Percentiles rank a stretch among this genome's conserved stretches.
Conservation (phyloP, 2,888 invertebrate species). For the Dasysyrphus tricinctus region DNA sequence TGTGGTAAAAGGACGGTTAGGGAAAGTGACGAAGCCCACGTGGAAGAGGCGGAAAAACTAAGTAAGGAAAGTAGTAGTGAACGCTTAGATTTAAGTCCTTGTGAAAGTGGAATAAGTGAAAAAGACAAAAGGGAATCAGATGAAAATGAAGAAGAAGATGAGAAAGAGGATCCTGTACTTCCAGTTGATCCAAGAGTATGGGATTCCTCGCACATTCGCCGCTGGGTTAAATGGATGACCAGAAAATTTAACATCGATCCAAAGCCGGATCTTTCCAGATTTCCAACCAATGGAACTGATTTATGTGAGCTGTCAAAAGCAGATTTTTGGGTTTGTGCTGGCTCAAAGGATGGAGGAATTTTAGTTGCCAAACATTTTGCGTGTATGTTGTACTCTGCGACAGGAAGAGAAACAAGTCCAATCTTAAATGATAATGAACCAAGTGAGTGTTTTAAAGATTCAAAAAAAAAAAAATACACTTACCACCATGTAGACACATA, state of each 20-base stretch:
- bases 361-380: slow-evolving; percentile 87
- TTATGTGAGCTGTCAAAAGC: slow-evolving; percentile 86
- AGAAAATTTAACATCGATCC: slow-evolving; percentile 86
- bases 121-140: slow-evolving; percentile 25
- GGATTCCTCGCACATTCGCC: slow-evolving; percentile 85
- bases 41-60: slow-evolving; percentile 76
- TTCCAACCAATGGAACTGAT: slow-evolving; percentile 85
- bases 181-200: slow-evolving; percentile 87
- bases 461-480: not conserved
- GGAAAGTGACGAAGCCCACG: slow-evolving; percentile 77
- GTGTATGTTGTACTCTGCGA: slow-evolving; percentile 85
- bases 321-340: slow-evolving; percentile 86
- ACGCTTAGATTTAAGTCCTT: slow-evolving; percentile 29
- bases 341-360: slow-evolving; percentile 84
- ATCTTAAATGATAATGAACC: slow-evolving; percentile 85
- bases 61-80: slow-evolving; percentile 55
- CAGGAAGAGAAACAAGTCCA: slow-evolving; percentile 86
- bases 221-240: slow-evolving; percentile 87
- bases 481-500: not conserved
- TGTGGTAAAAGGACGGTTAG: slow-evolving; percentile 77
- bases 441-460: slow-evolving; percentile 79
- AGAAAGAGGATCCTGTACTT: slow-evolving; percentile 76
- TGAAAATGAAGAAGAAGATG: slow-evolving; percentile 14
- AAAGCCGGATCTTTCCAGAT: slow-evolving; percentile 84
- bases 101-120: slow-evolving; percentile 64